Base-by-base conservation (phyloP, 2,888 invertebrate genomes). In the Branchellion lobata region DNA sequence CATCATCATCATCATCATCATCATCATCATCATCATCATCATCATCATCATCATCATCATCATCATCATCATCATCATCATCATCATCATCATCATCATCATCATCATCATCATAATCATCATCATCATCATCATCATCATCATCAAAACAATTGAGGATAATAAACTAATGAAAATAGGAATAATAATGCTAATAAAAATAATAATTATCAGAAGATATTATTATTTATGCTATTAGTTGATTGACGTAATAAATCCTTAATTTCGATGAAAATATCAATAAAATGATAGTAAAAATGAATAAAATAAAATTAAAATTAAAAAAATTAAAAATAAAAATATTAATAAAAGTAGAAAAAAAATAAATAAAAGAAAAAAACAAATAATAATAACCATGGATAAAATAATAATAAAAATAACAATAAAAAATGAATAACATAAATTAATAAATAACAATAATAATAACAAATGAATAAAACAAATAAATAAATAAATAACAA, bases 61-160 rank as follows among this genome's bases (percentile, higher is more conserved):
- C 53, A 79, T 51, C 51, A 71, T 40, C 40, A 79, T 72, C 72
- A 72, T 71, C 72, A 79, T 47, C 72, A 47, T 79, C 71, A 21
- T 40, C 72, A 11, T 71, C 73, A 57, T 79, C 34, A 71, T 27
- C 47, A 79, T 72, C 74, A 74, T 74, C 74, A 73, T 72, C 57
- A 73, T 51, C 34, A 53, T 53, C 33, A 34, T 79, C 33, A 73
- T 79, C 47, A 73, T 53, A 47, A 73, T 21, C 57, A 85, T 85
- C 79, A 85, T 86, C 18, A 82, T 93, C 57, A 92, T 93, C 85
- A 95, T 95, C 0, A 91, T 92, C 27, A 91, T 92, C 75, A 47
- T 73, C 51, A 33, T 51, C 72, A 31, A 21, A 14, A 40, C 14
- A 14, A 40, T 40, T 40, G n/a, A n/a, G n/a, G n/a, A n/a, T n/a